phyloP scores from a whole-genome alignment of 2,113 vertebrate genomes.

The Eira barbara region DNA sequence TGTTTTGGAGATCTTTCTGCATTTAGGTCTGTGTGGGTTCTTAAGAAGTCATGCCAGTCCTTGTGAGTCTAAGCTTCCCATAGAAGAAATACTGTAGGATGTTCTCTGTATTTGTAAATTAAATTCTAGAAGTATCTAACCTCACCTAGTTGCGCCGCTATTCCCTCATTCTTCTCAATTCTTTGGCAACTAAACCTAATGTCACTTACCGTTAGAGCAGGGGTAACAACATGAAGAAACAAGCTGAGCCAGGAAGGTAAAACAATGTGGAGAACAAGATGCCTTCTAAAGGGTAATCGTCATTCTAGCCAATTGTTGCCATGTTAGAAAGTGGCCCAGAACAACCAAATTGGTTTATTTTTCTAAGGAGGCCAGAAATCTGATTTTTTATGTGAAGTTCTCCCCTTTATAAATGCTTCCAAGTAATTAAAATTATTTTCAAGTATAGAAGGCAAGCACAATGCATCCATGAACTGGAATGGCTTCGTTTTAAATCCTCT shows the following conservation, averaged over 20 bases:
- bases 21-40: not conserved
- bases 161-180: not conserved
- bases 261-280: not conserved
- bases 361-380: not conserved
- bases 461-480: not conserved
- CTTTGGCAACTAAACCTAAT: not conserved
- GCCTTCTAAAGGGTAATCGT: not conserved
- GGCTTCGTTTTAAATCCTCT: not conserved
- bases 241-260: not conserved
- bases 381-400: not conserved
- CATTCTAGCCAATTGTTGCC: not conserved
- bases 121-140: not conserved
- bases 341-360: not conserved
- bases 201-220: not conserved
- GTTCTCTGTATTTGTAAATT: not conserved
- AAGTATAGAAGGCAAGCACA: not conserved
- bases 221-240: not conserved
- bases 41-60: not conserved
- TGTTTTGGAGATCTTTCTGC: not conserved
- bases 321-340: not conserved
- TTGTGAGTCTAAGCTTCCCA: not conserved
- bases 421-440: not conserved
- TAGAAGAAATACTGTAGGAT: not conserved
- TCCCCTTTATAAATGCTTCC: not conserved
- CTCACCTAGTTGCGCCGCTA: not conserved